These are phyloP conservation scores for Nemoura dubitans DNA, from an alignment of 2,888 invertebrate genomes.

Conservation along the genomic window DNA sequence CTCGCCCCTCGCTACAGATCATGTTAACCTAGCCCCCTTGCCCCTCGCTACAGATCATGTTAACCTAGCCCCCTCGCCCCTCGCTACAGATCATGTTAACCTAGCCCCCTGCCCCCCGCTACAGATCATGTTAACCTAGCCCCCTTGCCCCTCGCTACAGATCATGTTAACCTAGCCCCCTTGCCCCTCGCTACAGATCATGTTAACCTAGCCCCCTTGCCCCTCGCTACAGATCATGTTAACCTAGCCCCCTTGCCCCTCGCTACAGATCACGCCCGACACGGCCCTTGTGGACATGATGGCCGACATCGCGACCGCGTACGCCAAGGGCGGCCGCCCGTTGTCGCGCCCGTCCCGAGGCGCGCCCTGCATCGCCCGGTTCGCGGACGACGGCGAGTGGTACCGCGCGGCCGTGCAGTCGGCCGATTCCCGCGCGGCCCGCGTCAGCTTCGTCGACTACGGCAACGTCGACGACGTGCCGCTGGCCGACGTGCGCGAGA, in stretches of 20 bases:
- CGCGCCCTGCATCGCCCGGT: conserved; percentile 57
- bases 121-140: too few species aligned
- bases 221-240: too few species aligned
- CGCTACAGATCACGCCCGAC: conserved; percentile 52
- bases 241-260: neutral
- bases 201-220: too few species aligned
- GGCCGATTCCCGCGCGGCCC: conserved; percentile 43
- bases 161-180: too few species aligned
- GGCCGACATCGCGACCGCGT: conserved; percentile 54
- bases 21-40: too few species aligned
- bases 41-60: too few species aligned
- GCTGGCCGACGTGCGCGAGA: conserved; percentile 47
- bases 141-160: too few species aligned
- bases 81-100: too few species aligned
- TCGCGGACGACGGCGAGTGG: conserved; percentile 53
- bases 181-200: too few species aligned
- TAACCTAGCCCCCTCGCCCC: too few species aligned
- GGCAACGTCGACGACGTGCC: conserved; percentile 53
- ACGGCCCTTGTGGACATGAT: conserved; percentile 55
- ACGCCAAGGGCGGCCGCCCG: conserved; percentile 55
- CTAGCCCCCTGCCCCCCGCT: too few species aligned
- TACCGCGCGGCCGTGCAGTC: conserved; percentile 53
- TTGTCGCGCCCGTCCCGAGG: conserved; percentile 52
- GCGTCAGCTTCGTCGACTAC: conserved; percentile 54
- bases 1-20: too few species aligned